Evolutionary conservation across 2,113 vertebrate species (phyloP), one percentile per base, ranked within the genome.

Genomic region (Hystrix brachyura): DNA sequence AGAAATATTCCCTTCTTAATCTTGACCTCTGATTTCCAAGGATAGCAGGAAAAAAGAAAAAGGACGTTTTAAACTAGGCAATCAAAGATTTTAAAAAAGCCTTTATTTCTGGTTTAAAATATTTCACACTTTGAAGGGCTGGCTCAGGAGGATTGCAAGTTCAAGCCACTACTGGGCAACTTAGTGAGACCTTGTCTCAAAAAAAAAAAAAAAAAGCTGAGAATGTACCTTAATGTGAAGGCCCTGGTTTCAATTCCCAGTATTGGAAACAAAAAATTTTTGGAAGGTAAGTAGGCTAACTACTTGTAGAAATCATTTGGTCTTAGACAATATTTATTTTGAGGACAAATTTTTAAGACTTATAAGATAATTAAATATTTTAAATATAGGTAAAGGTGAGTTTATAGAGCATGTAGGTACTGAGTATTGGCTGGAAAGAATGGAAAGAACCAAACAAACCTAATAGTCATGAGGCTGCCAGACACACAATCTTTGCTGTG

Each of bases 251-350:
- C 25, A 76, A 15, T 27, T 25, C 2, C 13, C 46, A 48, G 25
- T 48, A 17, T 25, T 48, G 74, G 2, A 25, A 62, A 23, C 19
- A 21, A 62, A 62, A 62, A 62, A 4, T 23, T 62, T 62, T 21
- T 19, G 60, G 60, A 62, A 23, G 60, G 15, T 15, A 51, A 93
- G 74, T 43, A 81, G 9, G 9, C 7, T 38, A 69, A 83, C 10
- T 55, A 34, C n/a, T 67, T 80, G 21, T n/a, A 84, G 67, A 87
- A 9, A 67, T 0, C 7, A 57, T 74, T 87, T 90, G 32, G 62
- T 95, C 83, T 91, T 85, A 81, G 46, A 81, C 7, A 94, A 85
- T 48, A 76, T 71, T 78, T 1, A 64, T 67, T 76, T 92, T 51
- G n/a, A 87, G 46, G 51, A 79, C 93, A 13, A 64, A 72, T 60